A percentile compares a stretch with the other conserved stretches of the same genome.
Conservation (phyloP, 1,140 invertebrate genomes). For the Latrodectus geometricus region DNA sequence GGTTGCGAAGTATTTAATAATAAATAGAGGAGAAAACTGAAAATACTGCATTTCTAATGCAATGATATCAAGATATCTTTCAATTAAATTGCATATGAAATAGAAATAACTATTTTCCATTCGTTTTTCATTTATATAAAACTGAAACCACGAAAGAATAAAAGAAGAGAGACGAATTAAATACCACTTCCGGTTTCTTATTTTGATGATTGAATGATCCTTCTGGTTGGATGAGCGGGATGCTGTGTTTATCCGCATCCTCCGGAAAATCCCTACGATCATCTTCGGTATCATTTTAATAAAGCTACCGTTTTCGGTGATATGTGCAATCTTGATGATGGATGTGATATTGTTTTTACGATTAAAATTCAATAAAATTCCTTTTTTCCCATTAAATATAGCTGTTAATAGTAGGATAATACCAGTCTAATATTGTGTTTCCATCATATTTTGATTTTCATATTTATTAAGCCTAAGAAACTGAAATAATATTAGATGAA, state of each 20-base stretch:
- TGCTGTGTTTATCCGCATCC: constrained; percentile 58
- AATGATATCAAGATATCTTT: neutral
- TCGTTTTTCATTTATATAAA: neutral
- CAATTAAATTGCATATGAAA: neutral
- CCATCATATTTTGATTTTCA: constrained; percentile 21
- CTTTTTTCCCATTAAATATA: neutral
- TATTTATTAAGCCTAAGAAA: constrained; percentile 50
- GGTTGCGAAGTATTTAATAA: too few species aligned
- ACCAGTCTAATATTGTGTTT: neutral
- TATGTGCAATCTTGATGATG: constrained; percentile 5
- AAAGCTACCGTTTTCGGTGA: constrained; percentile 35
- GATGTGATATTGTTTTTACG: neutral
- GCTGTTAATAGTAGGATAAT: constrained; percentile 16
- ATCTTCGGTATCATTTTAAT: constrained; percentile 49
- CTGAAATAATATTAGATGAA: neutral
- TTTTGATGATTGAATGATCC: constrained; percentile 42
- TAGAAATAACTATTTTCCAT: neutral
- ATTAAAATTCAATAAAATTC: neutral
- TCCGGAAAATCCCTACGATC: constrained; percentile 29
- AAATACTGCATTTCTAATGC: neutral
- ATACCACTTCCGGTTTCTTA: neutral
- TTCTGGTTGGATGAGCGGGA: constrained; percentile 35
- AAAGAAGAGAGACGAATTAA: neutral
- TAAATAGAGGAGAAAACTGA: neutral
- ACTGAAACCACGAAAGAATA: neutral